These are phyloP conservation scores for Esox masquinongy DNA, from an alignment of 2,797 vertebrate species.

Conservation along the genomic window DNA sequence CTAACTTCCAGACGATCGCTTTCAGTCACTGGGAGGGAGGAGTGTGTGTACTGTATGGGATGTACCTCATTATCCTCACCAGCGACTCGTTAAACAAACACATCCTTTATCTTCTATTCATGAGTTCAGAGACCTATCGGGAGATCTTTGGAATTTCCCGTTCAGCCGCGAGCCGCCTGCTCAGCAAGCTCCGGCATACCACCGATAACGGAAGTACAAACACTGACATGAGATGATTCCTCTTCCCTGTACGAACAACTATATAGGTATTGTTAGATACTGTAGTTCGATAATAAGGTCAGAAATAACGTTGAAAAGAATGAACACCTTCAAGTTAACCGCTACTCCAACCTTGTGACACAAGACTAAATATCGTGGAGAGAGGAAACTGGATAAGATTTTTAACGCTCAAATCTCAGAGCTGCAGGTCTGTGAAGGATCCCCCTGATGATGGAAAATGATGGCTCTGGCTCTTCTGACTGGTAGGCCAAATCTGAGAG, in stretches of 20 bases:
- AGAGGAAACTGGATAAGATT: not conserved
- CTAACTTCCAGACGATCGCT: constrained; percentile 31
- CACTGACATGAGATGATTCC: too few species aligned
- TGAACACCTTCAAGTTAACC: not conserved
- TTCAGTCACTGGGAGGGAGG: constrained; percentile 24
- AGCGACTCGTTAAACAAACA: constrained; percentile 51
- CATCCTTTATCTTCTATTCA: not conserved
- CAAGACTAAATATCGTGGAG: not conserved
- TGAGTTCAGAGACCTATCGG: not conserved
- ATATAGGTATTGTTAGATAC: not conserved
- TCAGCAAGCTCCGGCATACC: not conserved
- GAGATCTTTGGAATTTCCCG: not conserved
- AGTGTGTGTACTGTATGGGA: constrained; percentile 27
- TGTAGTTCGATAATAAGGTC: not conserved
- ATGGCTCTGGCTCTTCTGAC: constrained; percentile 7
- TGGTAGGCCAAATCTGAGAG: not conserved
- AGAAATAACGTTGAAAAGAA: not conserved
- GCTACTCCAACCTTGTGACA: not conserved
- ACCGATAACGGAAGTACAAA: not conserved
- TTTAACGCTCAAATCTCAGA: not conserved
- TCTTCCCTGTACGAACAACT: not conserved
- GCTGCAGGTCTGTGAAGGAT: constrained; percentile 12
- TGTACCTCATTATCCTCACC: constrained; percentile 58
- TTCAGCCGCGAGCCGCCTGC: not conserved
- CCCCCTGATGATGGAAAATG: constrained; percentile 15